Conservation (phyloP, 2,797 vertebrate genomes). For the Rhinogobio ventralis region DNA sequence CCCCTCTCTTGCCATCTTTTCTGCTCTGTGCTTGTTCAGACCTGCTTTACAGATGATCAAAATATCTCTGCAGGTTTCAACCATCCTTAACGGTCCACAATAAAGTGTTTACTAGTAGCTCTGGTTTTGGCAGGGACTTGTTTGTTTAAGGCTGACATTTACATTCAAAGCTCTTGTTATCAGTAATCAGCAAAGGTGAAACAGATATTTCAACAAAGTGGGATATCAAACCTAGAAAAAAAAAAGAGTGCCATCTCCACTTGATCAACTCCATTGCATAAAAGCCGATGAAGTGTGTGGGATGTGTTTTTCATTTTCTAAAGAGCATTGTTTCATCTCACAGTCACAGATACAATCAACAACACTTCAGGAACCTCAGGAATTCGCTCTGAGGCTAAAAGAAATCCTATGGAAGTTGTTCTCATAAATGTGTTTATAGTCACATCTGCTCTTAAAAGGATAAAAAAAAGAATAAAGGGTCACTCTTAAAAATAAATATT, state of each 20-base stretch:
- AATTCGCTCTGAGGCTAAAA: not conserved
- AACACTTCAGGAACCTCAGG: constrained; percentile 17
- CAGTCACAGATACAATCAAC: not conserved
- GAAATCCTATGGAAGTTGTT: not conserved
- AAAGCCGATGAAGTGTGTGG: not conserved
- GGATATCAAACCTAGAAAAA: not conserved
- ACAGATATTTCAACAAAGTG: not conserved
- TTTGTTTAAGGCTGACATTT: constrained; percentile 34
- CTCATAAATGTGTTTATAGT: not conserved
- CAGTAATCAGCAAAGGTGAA: constrained; percentile 3
- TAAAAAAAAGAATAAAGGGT: not conserved
- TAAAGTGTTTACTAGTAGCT: constrained; percentile 43
- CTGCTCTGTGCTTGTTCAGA: constrained; percentile 50
- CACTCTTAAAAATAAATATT: not conserved
- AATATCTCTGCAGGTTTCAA: constrained; percentile 45
- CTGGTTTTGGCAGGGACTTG: constrained; percentile 7
- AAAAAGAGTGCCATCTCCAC: not conserved
- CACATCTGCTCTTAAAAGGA: not conserved
- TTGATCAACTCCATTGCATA: not conserved
- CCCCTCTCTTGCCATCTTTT: not conserved
- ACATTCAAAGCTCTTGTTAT: not conserved
- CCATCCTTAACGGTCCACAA: constrained; percentile 46
- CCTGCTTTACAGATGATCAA: constrained; percentile 45
- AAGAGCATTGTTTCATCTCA: constrained; percentile 16
- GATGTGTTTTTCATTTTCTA: constrained; percentile 23